These are phyloP conservation scores for Gobiocypris rarus DNA, from an alignment of 2,113 vertebrate genomes.

Conservation along the genomic window DNA sequence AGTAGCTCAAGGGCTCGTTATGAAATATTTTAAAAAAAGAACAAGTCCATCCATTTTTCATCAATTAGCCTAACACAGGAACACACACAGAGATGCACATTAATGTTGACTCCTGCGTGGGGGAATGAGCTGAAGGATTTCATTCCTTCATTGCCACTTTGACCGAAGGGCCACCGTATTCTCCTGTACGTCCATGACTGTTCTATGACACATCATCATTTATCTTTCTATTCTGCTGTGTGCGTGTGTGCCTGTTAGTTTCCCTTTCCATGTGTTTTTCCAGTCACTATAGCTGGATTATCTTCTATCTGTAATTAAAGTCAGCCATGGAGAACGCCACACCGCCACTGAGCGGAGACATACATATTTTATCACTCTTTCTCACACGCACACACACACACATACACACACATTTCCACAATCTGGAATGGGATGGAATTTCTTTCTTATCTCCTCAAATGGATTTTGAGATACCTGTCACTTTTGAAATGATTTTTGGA, in stretches of 20 bases:
- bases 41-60: slow-evolving; percentile 60
- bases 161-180: not conserved
- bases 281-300: slow-evolving; percentile 60
- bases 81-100: not conserved
- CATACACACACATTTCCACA: not conserved
- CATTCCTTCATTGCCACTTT: not conserved
- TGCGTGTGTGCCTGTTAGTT: slow-evolving; percentile 17
- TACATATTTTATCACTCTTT: slow-evolving; percentile 59
- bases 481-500: slow-evolving; percentile 16
- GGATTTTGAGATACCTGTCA: slow-evolving; percentile 20
- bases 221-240: slow-evolving; percentile 48
- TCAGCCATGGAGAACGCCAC: slow-evolving; percentile 69
- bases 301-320: slow-evolving; percentile 75
- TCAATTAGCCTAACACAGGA: slow-evolving; percentile 68
- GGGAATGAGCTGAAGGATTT: slow-evolving; percentile 6
- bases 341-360: slow-evolving; percentile 56
- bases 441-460: slow-evolving; percentile 25
- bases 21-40: slow-evolving; percentile 64
- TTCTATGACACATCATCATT: slow-evolving; percentile 64
- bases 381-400: not conserved
- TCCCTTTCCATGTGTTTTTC: not conserved
- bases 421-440: slow-evolving; percentile 25
- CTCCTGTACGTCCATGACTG: slow-evolving; percentile 29
- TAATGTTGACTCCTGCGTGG: slow-evolving; percentile 4
- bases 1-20: slow-evolving; percentile 67